Evolutionary conservation across 2,888 invertebrate genomes (phyloP).

Genomic region (Ceramica pisi): DNA sequence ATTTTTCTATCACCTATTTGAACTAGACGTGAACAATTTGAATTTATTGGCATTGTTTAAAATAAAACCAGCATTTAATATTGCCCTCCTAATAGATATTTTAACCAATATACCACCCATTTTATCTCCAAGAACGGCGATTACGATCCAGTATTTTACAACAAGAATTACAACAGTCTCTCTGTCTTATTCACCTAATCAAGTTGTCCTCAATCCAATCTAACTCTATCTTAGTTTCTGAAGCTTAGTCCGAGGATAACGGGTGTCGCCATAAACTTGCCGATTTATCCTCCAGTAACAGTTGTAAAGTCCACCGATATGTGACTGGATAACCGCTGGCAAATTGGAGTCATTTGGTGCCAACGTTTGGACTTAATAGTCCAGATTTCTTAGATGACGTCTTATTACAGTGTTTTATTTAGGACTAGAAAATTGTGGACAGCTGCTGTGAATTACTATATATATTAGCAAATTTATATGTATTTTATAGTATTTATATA

Average conservation of each 20-base stretch:
- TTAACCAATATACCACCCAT: constrained; percentile 35
- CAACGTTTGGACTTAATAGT: constrained; percentile 45
- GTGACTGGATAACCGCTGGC: constrained; percentile 57
- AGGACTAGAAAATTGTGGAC: neutral
- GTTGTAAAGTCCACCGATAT: constrained; percentile 59
- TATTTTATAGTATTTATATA: too few species aligned
- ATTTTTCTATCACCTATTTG: too few species aligned
- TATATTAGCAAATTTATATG: too few species aligned
- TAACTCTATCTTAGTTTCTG: constrained; percentile 54
- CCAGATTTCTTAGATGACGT: constrained; percentile 44
- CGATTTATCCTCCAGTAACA: constrained; percentile 57
- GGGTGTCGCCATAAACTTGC: constrained; percentile 59
- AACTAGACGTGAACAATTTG: neutral
- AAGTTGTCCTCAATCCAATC: constrained; percentile 66
- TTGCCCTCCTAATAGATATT: constrained; percentile 33
- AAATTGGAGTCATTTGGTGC: constrained; percentile 58
- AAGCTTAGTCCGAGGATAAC: constrained; percentile 60
- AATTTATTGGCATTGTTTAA: neutral
- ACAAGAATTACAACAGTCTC: constrained; percentile 44
- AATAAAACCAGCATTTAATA: constrained; percentile 22
- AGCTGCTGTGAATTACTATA: constrained; percentile 24
- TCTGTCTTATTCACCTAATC: constrained; percentile 60
- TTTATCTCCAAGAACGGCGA: constrained; percentile 28
- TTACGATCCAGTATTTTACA: constrained; percentile 39
- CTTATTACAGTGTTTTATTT: constrained; percentile 37